phyloP scores from a whole-genome alignment of 92 coral and sea anemone species.

The Galaxea fascicularis region DNA sequence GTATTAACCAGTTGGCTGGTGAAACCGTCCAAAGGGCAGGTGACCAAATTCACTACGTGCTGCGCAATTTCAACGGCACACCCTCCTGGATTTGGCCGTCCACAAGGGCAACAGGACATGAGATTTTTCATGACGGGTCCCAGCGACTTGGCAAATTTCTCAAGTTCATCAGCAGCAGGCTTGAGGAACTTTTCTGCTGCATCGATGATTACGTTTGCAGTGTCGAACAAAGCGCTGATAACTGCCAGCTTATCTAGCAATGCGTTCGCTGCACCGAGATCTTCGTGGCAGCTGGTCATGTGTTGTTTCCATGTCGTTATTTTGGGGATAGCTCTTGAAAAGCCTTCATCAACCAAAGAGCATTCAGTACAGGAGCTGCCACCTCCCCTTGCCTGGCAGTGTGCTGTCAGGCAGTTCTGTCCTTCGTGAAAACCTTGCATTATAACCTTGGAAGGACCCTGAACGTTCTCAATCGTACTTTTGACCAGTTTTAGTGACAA shows the following conservation, averaged over 20 bases:
- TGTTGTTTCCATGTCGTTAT: slow-evolving; percentile 9
- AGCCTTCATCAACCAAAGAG: slow-evolving; percentile 20
- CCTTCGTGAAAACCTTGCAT: slow-evolving; percentile 3
- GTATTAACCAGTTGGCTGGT: not conserved
- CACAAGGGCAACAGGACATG: slow-evolving; percentile 39
- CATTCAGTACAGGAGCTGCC: slow-evolving; percentile 4
- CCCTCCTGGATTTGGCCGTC: slow-evolving; percentile 20
- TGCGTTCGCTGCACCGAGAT: not conserved
- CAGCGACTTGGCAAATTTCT: slow-evolving; percentile 21
- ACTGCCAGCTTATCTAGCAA: not conserved
- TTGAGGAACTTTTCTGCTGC: slow-evolving; percentile 11
- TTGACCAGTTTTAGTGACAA: slow-evolving; percentile 1
- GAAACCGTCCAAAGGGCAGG: slow-evolving; percentile 9
- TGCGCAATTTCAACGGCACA: not conserved
- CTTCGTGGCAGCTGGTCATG: slow-evolving; percentile 7
- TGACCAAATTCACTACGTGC: not conserved
- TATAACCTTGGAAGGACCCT: slow-evolving; percentile 1
- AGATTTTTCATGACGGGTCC: slow-evolving; percentile 26
- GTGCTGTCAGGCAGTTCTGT: slow-evolving; percentile 9
- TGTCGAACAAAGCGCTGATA: not conserved
- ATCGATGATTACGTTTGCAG: slow-evolving; percentile 7
- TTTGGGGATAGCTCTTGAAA: slow-evolving; percentile 11
- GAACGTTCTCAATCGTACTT: slow-evolving; percentile 1
- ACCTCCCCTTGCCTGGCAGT: not conserved
- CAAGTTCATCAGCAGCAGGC: slow-evolving; percentile 11